phyloP scores from a whole-genome alignment of 1,140 invertebrate genomes.

The Eumaeus atala region DNA sequence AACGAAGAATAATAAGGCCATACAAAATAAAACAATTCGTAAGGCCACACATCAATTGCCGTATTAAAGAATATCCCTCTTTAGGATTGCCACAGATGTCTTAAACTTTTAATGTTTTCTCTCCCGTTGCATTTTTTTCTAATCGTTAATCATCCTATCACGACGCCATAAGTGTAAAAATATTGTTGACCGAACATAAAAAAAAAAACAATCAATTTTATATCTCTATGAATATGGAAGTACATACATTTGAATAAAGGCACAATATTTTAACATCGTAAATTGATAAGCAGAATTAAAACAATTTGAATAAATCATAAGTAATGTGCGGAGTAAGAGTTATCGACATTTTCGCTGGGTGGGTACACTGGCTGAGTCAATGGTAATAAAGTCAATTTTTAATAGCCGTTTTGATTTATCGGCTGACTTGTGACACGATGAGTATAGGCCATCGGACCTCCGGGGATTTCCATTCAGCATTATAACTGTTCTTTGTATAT shows the following conservation, averaged over 20 bases:
- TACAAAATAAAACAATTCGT: neutral
- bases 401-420: conserved; percentile 25
- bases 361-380: conserved; percentile 19
- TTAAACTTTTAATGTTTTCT: too few relatives aligned
- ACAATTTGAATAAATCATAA: conserved; percentile 1
- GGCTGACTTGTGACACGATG: conserved; percentile 22
- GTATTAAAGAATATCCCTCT: too few relatives aligned
- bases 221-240: too few relatives aligned
- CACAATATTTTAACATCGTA: too few relatives aligned
- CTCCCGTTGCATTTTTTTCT: too few relatives aligned
- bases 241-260: too few relatives aligned
- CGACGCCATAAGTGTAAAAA: too few relatives aligned
- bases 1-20: conserved; percentile 35
- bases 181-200: too few relatives aligned
- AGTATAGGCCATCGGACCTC: conserved; percentile 6
- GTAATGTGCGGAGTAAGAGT: neutral
- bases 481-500: neutral
- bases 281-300: neutral
- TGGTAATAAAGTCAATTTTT: conserved; percentile 29
- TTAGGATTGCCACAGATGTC: too few relatives aligned
- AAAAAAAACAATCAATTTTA: too few relatives aligned
- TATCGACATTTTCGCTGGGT: conserved; percentile 1
- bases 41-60: too few relatives aligned
- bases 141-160: too few relatives aligned
- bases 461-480: neutral